phyloP scores from a whole-genome alignment of 2,888 invertebrate species.

The Lasius platythorax region DNA sequence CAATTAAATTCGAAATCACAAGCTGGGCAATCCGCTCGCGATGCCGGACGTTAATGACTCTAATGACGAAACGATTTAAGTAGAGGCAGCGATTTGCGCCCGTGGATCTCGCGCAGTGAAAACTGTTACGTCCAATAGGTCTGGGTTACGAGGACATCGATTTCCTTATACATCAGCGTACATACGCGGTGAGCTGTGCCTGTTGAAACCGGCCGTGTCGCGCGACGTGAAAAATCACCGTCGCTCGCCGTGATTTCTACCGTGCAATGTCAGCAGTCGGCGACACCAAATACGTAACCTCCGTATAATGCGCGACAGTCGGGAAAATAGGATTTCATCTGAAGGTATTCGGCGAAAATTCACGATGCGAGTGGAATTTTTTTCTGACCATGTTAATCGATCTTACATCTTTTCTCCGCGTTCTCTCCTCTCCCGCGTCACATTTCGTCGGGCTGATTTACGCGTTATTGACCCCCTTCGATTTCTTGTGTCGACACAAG shows the following conservation, averaged over 20 bases:
- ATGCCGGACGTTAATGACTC: constrained; percentile 34
- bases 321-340: constrained; percentile 25
- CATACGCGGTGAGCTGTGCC: constrained; percentile 19
- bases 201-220: constrained; percentile 24
- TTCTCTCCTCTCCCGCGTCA: neutral
- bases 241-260: constrained; percentile 61
- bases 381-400: constrained; percentile 35
- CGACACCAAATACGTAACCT: constrained; percentile 43
- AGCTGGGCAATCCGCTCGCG: neutral
- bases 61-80: constrained; percentile 48
- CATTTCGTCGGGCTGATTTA: constrained; percentile 2
- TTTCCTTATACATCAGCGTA: constrained; percentile 72
- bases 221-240: constrained; percentile 41
- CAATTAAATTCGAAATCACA: constrained; percentile 37
- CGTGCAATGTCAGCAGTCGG: constrained; percentile 59
- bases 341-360: constrained; percentile 17
- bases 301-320: constrained; percentile 39
- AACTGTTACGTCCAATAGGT: constrained; percentile 81
- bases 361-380: neutral
- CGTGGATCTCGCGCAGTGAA: constrained; percentile 69
- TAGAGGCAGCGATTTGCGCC: constrained; percentile 10
- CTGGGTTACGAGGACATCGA: constrained; percentile 82
- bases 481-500: neutral
- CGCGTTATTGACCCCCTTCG: neutral
- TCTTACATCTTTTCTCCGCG: neutral